These are phyloP conservation scores for Muscicapa comitata DNA, from an alignment of 2,797 vertebrate species.

Conservation along the genomic window DNA sequence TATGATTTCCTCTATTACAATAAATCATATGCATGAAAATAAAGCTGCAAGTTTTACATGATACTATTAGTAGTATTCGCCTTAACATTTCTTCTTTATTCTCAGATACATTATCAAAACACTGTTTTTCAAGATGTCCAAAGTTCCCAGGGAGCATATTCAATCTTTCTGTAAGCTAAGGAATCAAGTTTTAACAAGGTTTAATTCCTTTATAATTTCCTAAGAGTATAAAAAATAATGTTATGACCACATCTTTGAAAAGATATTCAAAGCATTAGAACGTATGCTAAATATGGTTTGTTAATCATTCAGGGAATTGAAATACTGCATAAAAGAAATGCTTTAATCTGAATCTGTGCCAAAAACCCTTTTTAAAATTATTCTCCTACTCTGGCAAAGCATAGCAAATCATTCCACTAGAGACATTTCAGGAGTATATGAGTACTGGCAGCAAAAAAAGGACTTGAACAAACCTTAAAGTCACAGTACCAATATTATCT, in stretches of 20 bases:
- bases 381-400: slow-evolving; percentile 24
- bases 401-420: slow-evolving; percentile 13
- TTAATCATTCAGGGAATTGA: slow-evolving; percentile 57
- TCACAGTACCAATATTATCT: background rate
- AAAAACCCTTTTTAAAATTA: slow-evolving; percentile 54
- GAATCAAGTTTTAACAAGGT: background rate
- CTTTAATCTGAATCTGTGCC: slow-evolving; percentile 43
- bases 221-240: slow-evolving; percentile 13
- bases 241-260: slow-evolving; percentile 26
- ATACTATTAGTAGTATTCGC: background rate
- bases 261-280: slow-evolving; percentile 56
- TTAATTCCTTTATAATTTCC: background rate
- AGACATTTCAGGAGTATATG: slow-evolving; percentile 9
- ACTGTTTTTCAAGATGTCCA: background rate
- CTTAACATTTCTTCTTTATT: background rate
- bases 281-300: slow-evolving; percentile 65
- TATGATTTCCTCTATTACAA: background rate
- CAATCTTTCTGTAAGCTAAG: background rate
- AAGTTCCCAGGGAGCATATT: background rate
- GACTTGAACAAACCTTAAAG: background rate
- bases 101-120: background rate
- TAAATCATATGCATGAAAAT: background rate
- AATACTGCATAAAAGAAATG: background rate
- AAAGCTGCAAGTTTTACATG: background rate
- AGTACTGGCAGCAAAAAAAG: background rate